Evolutionary conservation across 2,888 invertebrate genomes (phyloP), one percentile per base, ranked within the genome.

Genomic region (Hesperia comma): DNA sequence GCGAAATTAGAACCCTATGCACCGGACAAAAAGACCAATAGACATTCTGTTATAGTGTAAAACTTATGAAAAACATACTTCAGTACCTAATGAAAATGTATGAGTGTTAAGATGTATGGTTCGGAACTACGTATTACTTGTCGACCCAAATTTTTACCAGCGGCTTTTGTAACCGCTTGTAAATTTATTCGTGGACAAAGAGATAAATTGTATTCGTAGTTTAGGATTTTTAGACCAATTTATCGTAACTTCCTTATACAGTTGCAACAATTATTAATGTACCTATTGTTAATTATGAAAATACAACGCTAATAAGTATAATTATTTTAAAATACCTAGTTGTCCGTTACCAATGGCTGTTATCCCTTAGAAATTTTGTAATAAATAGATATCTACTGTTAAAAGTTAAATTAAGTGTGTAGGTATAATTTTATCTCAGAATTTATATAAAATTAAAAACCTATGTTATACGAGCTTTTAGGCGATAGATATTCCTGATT

Each of bases 1-100:
- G 95, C 94, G 68, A 95, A 95, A 79, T 84, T 95, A 69, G 95
- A 96, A 84, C 95, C 95, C 71, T 96, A 95, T 77, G 94, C 91
- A 72, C 95, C 95, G 5, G 94, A 95, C 79, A 94, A 94, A 76
- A 94, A 95, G 83, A 94, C 94, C 62, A 95, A 95, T 81, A 92
- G 95, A 80, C 94, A 95, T 84, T 95, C 95, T 70, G 95, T 96
- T 72, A 94, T 95, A 76, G 95, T 96, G 67, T 95, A 81, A 69
- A 60, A 41, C n/a, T 53, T 21, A 61, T 12, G 43, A 51, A 69
- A 74, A 61, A 43, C 49, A 61, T 7, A 43, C 43, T 19, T 49
- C 49, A 49, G 49, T 49, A 19, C 49, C 49, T 10, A 49, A 49
- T 49, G 10, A 19, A 49, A 49, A 49, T 49, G 19, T 49, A 49